Evolutionary conservation across 2,888 invertebrate species (phyloP), one percentile per base, ranked within the genome.

Genomic region (Tridacna gigas): DNA sequence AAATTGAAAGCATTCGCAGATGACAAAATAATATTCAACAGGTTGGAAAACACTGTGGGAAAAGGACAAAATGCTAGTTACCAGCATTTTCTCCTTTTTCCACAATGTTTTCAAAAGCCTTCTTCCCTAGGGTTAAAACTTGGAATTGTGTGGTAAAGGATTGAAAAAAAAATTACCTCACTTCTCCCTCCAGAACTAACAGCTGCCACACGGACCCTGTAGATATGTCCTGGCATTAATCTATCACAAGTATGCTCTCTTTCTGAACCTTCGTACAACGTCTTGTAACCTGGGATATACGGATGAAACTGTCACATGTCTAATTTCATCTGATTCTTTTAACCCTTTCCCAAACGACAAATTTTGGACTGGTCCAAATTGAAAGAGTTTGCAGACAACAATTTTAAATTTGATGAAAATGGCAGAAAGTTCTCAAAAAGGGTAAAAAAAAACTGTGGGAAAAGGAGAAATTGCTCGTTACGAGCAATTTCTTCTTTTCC

Each of bases 161-260:
- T 37, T 37, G 7, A 37, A n/a, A n/a, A 60, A 60, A 65, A 26
- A 88, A 92, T 90, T 91, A 94, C 94, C 75, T 97, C 97, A 95
- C 97, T 97, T 87, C 96, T 95, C 56, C 98, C 98, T 77, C 97
- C 97, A 37, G 95, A 95, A 93, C 97, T 97, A 89, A 96, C 96
- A 94, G 97, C 97, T 89, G 96, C 96, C 85, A 97, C 97, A 90
- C 97, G 96, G 89, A 97, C 96, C 90, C 90, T 96, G 95, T 98
- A 98, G 75, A 96, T 96, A 67, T 97, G 97, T 86, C 98, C 98
- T 76, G 98, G 98, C 90, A 96, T 96, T 89, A 98, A 96, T 73
- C 97, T 96, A 95, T 97, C 97, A 95, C 97, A 97, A 93, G 96
- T 96, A 89, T 97, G 97, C 95, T 98, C 98, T 83, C 96, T 96